phyloP scores from a whole-genome alignment of 1,140 invertebrate genomes.

The Oedothorax gibbosus region DNA sequence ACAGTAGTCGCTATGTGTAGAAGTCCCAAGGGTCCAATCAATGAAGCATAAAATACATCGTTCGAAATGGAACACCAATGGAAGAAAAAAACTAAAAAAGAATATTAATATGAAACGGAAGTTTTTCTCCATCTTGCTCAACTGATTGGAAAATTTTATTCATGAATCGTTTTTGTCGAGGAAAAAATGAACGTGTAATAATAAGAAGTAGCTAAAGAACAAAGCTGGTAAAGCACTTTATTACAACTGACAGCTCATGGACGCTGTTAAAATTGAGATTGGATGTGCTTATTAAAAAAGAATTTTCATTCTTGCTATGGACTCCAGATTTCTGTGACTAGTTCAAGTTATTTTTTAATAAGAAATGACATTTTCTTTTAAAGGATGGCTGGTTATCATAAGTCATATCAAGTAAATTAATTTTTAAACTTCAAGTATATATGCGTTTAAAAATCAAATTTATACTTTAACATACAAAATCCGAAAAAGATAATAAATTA shows the following conservation, averaged over 20 bases:
- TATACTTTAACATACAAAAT: no score
- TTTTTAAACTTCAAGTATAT: no score
- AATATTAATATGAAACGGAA: slow-evolving; percentile 47
- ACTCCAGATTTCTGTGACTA: slow-evolving; percentile 5
- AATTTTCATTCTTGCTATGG: background rate
- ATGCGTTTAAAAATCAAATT: no score
- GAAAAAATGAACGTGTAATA: slow-evolving; percentile 34
- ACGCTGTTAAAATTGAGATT: background rate
- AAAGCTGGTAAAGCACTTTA: slow-evolving; percentile 21
- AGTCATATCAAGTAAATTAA: no score
- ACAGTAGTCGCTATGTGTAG: slow-evolving; percentile 1
- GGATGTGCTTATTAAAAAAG: slow-evolving; percentile 8
- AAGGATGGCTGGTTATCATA: no score
- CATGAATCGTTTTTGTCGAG: slow-evolving; percentile 9
- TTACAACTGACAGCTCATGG: slow-evolving; percentile 35
- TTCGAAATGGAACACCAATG: background rate
- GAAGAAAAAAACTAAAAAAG: slow-evolving; percentile 8
- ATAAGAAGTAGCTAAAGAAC: slow-evolving; percentile 12
- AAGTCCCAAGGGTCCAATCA: slow-evolving; percentile 51
- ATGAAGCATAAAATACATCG: slow-evolving; percentile 44
- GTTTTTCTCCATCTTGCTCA: slow-evolving; percentile 39
- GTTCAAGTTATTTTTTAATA: slow-evolving; percentile 16
- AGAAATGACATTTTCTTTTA: background rate
- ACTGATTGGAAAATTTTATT: slow-evolving; percentile 57
- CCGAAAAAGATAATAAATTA: no score